These are phyloP conservation scores for Penaeus vannamei DNA, from an alignment of 1,140 invertebrate genomes.

Conservation along the genomic window DNA sequence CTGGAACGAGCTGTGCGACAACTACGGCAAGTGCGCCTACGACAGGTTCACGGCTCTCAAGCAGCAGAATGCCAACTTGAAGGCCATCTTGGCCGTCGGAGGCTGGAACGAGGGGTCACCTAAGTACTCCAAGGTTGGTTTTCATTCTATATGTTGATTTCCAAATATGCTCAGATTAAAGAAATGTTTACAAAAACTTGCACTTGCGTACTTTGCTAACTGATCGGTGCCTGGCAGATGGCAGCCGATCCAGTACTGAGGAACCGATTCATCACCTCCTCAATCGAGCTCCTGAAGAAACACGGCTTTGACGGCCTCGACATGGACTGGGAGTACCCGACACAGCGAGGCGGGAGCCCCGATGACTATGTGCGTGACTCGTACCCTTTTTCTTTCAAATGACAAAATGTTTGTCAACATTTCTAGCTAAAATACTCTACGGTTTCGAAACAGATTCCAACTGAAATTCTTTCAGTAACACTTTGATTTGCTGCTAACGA, in stretches of 20 bases:
- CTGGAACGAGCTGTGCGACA: constrained; percentile 75
- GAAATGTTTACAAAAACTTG: too few species aligned
- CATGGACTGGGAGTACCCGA: constrained; percentile 79
- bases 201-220: too few species aligned
- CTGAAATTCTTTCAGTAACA: not conserved
- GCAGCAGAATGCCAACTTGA: constrained; percentile 71
- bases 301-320: constrained; percentile 87
- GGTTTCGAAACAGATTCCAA: too few species aligned
- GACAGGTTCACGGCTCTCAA: constrained; percentile 70
- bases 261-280: constrained; percentile 46
- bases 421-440: too few species aligned
- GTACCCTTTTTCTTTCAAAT: too few species aligned
- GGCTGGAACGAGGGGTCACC: constrained; percentile 70
- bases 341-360: constrained; percentile 60
- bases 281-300: constrained; percentile 74
- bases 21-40: constrained; percentile 72
- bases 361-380: constrained; percentile 66
- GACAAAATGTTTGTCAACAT: too few species aligned
- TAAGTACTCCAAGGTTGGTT: constrained; percentile 59
- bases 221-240: not conserved
- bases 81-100: constrained; percentile 71
- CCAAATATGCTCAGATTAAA: too few species aligned
- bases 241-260: constrained; percentile 47
- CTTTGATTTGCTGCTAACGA: not conserved
- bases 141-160: not conserved